phyloP scores from a whole-genome alignment of 2,113 vertebrate genomes.

The Ranitomeya variabilis region DNA sequence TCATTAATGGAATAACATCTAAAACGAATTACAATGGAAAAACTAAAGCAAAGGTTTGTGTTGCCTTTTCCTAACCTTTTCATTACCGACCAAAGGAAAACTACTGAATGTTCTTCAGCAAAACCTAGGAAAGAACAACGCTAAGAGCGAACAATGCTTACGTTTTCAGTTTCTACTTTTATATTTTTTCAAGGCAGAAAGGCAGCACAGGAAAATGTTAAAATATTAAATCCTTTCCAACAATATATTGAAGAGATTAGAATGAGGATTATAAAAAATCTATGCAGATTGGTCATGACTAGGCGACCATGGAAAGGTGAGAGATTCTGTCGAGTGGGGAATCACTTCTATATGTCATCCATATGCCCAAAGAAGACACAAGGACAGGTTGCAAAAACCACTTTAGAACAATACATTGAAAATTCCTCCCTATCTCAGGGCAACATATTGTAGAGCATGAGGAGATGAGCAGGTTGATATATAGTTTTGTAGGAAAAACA shows the following conservation, averaged over 20 bases:
- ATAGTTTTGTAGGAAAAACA: no score
- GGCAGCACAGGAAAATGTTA: constrained; percentile 43
- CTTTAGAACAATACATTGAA: no score
- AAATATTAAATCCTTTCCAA: background rate
- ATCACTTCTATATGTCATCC: no score
- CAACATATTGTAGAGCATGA: no score
- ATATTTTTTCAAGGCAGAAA: constrained; percentile 37
- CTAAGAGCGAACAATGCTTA: background rate
- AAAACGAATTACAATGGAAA: constrained; percentile 46
- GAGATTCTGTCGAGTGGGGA: no score
- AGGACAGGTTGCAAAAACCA: no score
- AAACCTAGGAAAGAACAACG: background rate
- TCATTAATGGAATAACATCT: constrained; percentile 39
- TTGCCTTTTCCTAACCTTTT: background rate
- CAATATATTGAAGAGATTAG: background rate
- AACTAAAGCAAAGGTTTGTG: constrained; percentile 28
- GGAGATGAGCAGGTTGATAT: no score
- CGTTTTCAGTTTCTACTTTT: constrained; percentile 26
- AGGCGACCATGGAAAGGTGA: no score
- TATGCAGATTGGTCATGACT: no score
- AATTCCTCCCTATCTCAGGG: no score
- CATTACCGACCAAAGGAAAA: background rate
- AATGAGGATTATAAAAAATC: no score
- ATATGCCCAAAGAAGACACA: no score
- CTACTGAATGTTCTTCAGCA: background rate